Conservation (phyloP, 2,113 vertebrate genomes). For the Aphelocoma coerulescens region DNA sequence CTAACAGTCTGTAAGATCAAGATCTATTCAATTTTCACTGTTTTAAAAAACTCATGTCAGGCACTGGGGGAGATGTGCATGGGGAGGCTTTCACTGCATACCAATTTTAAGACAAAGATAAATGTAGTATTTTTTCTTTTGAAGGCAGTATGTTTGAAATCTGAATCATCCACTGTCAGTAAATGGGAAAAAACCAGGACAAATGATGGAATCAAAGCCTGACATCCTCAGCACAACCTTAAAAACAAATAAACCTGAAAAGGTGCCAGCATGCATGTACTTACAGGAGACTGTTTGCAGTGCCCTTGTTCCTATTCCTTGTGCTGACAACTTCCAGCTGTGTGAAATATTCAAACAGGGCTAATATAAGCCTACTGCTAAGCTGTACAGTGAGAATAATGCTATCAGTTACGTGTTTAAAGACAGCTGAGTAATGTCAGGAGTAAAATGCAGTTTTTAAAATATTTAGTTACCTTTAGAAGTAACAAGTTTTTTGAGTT, state of each 20-base stretch:
- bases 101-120: neutral
- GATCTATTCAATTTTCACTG: neutral
- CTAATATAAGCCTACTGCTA: neutral
- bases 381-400: neutral
- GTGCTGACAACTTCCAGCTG: conserved; percentile 35
- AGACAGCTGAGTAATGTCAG: neutral
- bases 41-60: neutral
- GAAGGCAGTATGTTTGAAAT: neutral
- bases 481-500: neutral
- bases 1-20: neutral
- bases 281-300: neutral
- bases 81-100: neutral
- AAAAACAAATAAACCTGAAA: conserved; percentile 38
- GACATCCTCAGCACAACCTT: neutral
- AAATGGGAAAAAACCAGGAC: neutral
- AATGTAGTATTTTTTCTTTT: neutral
- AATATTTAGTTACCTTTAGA: neutral
- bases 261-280: neutral
- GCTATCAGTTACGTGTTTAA: neutral
- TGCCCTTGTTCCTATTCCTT: neutral
- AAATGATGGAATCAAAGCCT: neutral
- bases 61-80: accelerated
- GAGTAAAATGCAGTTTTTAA: neutral
- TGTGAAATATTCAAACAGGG: neutral
- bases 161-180: neutral